Evolutionary conservation across 2,888 invertebrate species (phyloP).

Genomic region (Megamerina dolium): DNA sequence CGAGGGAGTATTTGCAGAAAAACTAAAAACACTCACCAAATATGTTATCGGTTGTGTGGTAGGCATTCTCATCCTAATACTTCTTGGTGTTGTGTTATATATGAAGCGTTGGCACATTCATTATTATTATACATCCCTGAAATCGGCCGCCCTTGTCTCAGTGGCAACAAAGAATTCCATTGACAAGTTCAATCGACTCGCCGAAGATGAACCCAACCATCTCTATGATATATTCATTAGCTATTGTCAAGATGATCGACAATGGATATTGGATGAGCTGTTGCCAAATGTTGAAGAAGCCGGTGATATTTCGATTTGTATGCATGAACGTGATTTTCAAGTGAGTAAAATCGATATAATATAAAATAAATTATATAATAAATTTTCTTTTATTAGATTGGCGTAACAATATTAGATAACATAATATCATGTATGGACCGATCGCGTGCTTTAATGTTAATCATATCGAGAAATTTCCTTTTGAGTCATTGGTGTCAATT

Average conservation of each 20-base stretch:
- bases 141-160: conserved; percentile 55
- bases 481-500: conserved; percentile 69
- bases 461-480: conserved; percentile 59
- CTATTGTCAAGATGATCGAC: conserved; percentile 59
- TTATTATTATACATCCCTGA: conserved; percentile 56
- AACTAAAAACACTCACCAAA: conserved; percentile 25
- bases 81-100: conserved; percentile 39
- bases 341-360: conserved; percentile 36
- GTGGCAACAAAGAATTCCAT: conserved; percentile 51
- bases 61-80: conserved; percentile 22
- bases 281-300: conserved; percentile 58
- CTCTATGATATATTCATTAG: conserved; percentile 66
- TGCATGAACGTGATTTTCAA: conserved; percentile 67
- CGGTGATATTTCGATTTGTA: conserved; percentile 57
- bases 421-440: conserved; percentile 65
- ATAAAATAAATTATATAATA: neutral
- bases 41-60: conserved; percentile 26
- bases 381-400: conserved; percentile 51
- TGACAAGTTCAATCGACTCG: conserved; percentile 29
- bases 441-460: conserved; percentile 58
- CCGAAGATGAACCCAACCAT: conserved; percentile 31
- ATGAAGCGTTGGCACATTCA: conserved; percentile 55
- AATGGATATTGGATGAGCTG: conserved; percentile 60
- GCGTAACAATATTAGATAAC: conserved; percentile 63
- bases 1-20: conserved; percentile 17